Evolutionary conservation across 2,888 invertebrate species (phyloP), one percentile per base, ranked within the genome.

Genomic region (Drosophila cognata): DNA sequence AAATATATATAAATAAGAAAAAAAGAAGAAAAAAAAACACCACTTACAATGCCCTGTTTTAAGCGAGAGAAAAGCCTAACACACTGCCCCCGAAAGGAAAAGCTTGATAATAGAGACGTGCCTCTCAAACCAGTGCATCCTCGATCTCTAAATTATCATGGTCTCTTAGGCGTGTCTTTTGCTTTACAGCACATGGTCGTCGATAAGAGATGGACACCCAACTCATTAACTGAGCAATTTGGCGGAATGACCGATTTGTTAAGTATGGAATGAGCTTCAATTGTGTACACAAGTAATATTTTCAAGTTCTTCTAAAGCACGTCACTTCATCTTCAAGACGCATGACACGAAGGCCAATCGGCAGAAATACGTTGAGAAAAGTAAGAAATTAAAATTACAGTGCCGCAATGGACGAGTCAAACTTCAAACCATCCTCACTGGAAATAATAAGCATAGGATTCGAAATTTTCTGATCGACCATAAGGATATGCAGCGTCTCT

Each of bases 401-500:
- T 92, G 92, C 6, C 86, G 82, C 13, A 88, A 91, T 79, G 93
- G 92, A 1, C 85, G 92, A 3, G 53, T 76, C 0, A 91, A 91
- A 63, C 66, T 93, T 25, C 89, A 91, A 51, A 90, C 83, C 41
- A 84, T 91, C 4, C 66, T 91, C 0, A 53, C 79, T 28, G 88
- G 89, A 7, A 80, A 91, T 13, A 89, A 91, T 65, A 84, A 89
- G 1, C 77, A 84, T 31, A 77, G 75, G 31, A 91, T 93, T 50
- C 88, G 91, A 25, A 93, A 93, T 68, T 80, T 84, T 36, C 73
- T 93, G 7, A 89, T 91, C 29, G 88, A 91, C 53, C 91, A 91
- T 74, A 91, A 86, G 71, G 92, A 91, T 29, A 89, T 93, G 89
- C 92, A 92, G 68, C 83, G 92, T 2, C 69, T 93, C 1, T 93